These are phyloP conservation scores for Ischnus inquisitorius DNA, from an alignment of 2,888 invertebrate genomes.

Conservation along the genomic window DNA sequence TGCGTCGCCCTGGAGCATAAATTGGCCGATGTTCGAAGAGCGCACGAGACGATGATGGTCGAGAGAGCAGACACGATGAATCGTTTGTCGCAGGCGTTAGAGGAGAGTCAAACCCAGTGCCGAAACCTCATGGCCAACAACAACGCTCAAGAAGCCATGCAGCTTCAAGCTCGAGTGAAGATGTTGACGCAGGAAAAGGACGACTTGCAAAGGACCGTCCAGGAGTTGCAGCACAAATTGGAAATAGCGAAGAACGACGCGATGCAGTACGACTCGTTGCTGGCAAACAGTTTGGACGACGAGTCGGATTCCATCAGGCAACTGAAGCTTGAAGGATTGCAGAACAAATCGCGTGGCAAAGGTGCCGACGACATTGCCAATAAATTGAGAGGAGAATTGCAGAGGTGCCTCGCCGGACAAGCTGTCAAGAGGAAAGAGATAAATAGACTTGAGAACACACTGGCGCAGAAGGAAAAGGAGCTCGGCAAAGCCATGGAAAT, in stretches of 20 bases:
- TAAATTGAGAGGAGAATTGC: conserved; percentile 86
- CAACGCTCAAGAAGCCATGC: conserved; percentile 86
- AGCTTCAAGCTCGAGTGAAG: conserved; percentile 86
- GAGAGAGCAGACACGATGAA: conserved; percentile 89
- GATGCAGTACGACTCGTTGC: conserved; percentile 79
- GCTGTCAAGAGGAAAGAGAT: conserved; percentile 86
- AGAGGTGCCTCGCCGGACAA: conserved; percentile 84
- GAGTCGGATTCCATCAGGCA: conserved; percentile 82
- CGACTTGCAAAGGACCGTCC: conserved; percentile 82
- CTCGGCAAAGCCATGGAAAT: conserved; percentile 77
- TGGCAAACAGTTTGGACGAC: conserved; percentile 80
- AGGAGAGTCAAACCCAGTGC: conserved; percentile 87
- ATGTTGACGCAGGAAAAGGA: conserved; percentile 87
- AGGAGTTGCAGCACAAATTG: conserved; percentile 81
- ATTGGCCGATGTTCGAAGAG: conserved; percentile 86
- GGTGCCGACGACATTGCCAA: conserved; percentile 84
- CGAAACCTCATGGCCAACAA: conserved; percentile 85
- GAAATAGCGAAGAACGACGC: conserved; percentile 79
- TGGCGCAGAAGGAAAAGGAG: conserved; percentile 84
- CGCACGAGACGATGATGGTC: conserved; percentile 88
- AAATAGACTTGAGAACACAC: conserved; percentile 84
- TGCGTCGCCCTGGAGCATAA: conserved; percentile 79
- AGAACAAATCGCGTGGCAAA: conserved; percentile 80
- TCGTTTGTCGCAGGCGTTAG: conserved; percentile 87
- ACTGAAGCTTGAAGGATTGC: conserved; percentile 78